phyloP scores from a whole-genome alignment of 2,113 vertebrate species.

The Chlamydotis undulata region DNA sequence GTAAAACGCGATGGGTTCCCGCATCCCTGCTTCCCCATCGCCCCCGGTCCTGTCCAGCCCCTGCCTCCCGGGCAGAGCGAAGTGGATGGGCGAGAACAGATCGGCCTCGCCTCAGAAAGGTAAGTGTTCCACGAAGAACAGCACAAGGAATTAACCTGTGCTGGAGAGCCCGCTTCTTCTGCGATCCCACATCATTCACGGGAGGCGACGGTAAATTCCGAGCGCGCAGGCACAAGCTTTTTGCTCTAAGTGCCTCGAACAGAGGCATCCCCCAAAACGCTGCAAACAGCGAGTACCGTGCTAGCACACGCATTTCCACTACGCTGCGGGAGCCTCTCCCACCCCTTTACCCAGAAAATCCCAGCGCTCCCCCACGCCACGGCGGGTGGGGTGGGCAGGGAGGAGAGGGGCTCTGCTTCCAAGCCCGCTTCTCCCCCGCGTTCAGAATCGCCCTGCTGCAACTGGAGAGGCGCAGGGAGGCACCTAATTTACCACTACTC shows the following conservation, averaged over 20 bases:
- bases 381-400: fast-evolving
- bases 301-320: fast-evolving
- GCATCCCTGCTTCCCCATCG: background rate
- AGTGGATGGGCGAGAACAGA: background rate
- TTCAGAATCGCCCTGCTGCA: background rate
- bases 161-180: conserved; percentile 49
- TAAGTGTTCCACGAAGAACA: background rate
- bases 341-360: background rate
- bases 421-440: background rate
- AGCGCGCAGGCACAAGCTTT: conserved; percentile 39
- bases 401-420: background rate
- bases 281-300: background rate
- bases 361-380: fast-evolving
- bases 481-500: conserved; percentile 44
- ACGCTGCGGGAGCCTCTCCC: background rate
- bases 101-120: background rate
- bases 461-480: conserved; percentile 14
- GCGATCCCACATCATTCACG: conserved; percentile 66
- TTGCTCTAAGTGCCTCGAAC: background rate
- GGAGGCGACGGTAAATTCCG: background rate
- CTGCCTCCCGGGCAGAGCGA: background rate
- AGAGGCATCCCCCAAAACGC: background rate
- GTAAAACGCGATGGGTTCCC: background rate
- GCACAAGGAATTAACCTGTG: conserved; percentile 54
- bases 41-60: background rate